phyloP scores from a whole-genome alignment of 2,888 invertebrate genomes.

The Tachystola acroxantha region DNA sequence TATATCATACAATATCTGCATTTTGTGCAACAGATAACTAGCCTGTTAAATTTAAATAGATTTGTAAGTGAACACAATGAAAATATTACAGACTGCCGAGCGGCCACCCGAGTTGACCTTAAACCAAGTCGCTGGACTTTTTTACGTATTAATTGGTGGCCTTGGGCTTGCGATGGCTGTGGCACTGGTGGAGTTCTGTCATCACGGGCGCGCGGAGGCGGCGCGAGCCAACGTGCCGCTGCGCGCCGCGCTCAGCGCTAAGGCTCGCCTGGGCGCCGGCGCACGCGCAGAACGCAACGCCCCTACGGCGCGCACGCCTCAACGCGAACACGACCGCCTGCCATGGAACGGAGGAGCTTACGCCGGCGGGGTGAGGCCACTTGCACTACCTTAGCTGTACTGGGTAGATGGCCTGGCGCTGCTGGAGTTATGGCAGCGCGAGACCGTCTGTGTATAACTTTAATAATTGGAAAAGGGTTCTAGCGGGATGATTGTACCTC shows the following conservation, averaged over 20 bases:
- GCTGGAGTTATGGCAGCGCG: neutral
- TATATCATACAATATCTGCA: no score
- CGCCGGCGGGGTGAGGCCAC: slow-evolving; percentile 53
- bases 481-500: no score
- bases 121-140: slow-evolving; percentile 97
- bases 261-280: slow-evolving; percentile 80
- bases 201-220: slow-evolving; percentile 88
- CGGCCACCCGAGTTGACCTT: slow-evolving; percentile 84
- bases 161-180: slow-evolving; percentile 92
- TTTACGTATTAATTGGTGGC: slow-evolving; percentile 97
- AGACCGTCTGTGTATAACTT: no score
- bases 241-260: slow-evolving; percentile 91
- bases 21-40: no score
- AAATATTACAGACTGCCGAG: no score
- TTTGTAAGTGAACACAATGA: no score
- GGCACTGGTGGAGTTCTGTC: slow-evolving; percentile 96
- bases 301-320: slow-evolving; percentile 19
- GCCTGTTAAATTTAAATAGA: no score
- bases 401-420: no score
- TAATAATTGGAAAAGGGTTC: no score
- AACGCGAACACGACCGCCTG: slow-evolving; percentile 48
- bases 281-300: slow-evolving; percentile 41
- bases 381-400: neutral
- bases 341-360: slow-evolving; percentile 65
- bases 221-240: slow-evolving; percentile 89